A percentile compares a stretch with the other conserved stretches of the same genome.
Evolutionary conservation across 1,140 invertebrate species (phyloP).

Genomic region (Drosophila setifemur): DNA sequence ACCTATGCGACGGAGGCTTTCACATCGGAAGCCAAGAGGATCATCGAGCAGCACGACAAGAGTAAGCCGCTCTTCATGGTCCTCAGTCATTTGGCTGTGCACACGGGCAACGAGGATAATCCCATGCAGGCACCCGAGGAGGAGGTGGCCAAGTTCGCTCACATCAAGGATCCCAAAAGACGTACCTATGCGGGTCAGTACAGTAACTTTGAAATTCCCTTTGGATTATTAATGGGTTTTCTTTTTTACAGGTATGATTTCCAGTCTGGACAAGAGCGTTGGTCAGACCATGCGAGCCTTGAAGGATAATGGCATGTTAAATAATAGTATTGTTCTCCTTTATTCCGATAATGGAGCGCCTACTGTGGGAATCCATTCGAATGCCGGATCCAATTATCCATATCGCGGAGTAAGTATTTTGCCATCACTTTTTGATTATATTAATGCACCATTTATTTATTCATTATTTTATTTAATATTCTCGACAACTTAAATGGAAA

Average conservation of each 20-base stretch:
- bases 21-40: slow-evolving; percentile 86
- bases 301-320: slow-evolving; percentile 86
- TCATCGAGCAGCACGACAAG: slow-evolving; percentile 87
- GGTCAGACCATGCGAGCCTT: slow-evolving; percentile 89
- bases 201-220: too few relatives aligned
- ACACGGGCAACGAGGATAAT: slow-evolving; percentile 88
- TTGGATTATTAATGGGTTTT: too few relatives aligned
- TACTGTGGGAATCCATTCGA: slow-evolving; percentile 87
- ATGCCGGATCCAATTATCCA: slow-evolving; percentile 94
- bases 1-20: slow-evolving; percentile 91
- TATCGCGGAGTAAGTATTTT: slow-evolving; percentile 88
- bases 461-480: too few relatives aligned
- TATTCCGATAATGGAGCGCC: slow-evolving; percentile 91
- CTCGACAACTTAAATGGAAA: too few relatives aligned
- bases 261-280: slow-evolving; percentile 92
- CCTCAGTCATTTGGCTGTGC: slow-evolving; percentile 91
- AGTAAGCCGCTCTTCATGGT: slow-evolving; percentile 89
- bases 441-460: too few relatives aligned
- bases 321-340: slow-evolving; percentile 89
- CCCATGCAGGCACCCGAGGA: slow-evolving; percentile 91
- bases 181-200: slow-evolving; percentile 89
- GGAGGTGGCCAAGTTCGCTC: slow-evolving; percentile 88
- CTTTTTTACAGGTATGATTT: slow-evolving; percentile 87
- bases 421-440: too few relatives aligned
- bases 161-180: slow-evolving; percentile 89